These are phyloP conservation scores for Cydia pomonella DNA, from an alignment of 1,140 invertebrate genomes.

Conservation along the genomic window DNA sequence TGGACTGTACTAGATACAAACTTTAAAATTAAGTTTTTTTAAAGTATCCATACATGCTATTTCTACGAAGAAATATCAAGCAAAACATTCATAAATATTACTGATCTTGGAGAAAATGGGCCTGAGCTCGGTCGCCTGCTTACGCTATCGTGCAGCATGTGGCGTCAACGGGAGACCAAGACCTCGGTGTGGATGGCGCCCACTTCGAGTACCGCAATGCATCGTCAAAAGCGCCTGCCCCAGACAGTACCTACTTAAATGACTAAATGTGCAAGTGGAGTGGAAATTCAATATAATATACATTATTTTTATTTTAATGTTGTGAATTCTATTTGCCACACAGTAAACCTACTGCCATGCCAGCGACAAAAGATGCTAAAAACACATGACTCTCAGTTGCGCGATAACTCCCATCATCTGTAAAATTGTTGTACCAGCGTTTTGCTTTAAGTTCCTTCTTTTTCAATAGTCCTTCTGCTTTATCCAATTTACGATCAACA, in stretches of 20 bases:
- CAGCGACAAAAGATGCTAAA: slow-evolving; percentile 86
- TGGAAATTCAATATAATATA: slow-evolving; percentile 7
- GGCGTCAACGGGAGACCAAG: no score
- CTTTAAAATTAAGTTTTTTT: not conserved
- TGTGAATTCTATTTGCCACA: slow-evolving; percentile 68
- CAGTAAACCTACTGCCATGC: slow-evolving; percentile 84
- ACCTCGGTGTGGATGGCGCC: no score
- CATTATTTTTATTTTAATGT: not conserved
- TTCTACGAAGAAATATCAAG: slow-evolving; percentile 10
- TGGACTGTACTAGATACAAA: not conserved
- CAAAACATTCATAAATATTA: not conserved
- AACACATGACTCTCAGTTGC: slow-evolving; percentile 89
- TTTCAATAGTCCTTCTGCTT: slow-evolving; percentile 86
- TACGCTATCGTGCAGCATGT: not conserved
- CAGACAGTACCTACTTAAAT: not conserved
- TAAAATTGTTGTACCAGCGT: slow-evolving; percentile 86
- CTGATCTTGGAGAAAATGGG: not conserved
- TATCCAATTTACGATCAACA: slow-evolving; percentile 89
- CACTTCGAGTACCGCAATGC: not conserved
- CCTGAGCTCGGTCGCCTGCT: not conserved
- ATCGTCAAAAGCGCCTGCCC: not conserved
- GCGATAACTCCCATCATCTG: slow-evolving; percentile 83
- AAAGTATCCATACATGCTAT: not conserved
- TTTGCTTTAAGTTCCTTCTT: slow-evolving; percentile 84
- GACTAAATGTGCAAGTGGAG: not conserved